Conservation (phyloP, 2,113 vertebrate species). For the Apaloderma vittatum region DNA sequence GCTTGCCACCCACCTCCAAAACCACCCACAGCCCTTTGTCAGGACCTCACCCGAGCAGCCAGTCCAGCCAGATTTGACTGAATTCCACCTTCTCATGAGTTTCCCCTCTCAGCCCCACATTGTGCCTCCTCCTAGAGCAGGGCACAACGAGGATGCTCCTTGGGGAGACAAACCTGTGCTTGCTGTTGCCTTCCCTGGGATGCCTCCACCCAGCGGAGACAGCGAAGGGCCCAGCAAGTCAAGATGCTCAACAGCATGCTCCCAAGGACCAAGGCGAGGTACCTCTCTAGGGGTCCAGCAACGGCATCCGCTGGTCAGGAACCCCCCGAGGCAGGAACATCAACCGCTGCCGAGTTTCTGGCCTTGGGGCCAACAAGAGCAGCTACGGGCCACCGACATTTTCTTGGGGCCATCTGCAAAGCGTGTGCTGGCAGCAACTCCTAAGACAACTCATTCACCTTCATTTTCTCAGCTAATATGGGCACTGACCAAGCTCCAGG, state of each 20-base stretch:
- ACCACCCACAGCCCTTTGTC: neutral
- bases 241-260: neutral
- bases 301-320: accelerated
- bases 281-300: neutral
- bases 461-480: neutral
- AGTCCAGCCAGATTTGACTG: neutral
- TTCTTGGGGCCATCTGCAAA: neutral
- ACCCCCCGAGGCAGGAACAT: neutral
- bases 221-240: neutral
- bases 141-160: neutral
- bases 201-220: neutral
- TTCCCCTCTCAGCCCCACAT: neutral
- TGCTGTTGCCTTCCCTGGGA: neutral
- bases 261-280: neutral
- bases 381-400: neutral
- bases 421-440: accelerated
- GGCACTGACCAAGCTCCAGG: neutral
- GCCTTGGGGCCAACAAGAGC: neutral
- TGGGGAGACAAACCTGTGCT: accelerated
- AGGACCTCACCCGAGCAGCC: neutral
- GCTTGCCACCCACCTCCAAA: neutral
- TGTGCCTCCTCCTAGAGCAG: neutral
- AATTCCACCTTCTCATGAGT: neutral
- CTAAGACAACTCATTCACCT: neutral
- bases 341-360: neutral